Evolutionary conservation across 64 coral and sea anemone genomes (phyloP).

Genomic region (Actinia equina): DNA sequence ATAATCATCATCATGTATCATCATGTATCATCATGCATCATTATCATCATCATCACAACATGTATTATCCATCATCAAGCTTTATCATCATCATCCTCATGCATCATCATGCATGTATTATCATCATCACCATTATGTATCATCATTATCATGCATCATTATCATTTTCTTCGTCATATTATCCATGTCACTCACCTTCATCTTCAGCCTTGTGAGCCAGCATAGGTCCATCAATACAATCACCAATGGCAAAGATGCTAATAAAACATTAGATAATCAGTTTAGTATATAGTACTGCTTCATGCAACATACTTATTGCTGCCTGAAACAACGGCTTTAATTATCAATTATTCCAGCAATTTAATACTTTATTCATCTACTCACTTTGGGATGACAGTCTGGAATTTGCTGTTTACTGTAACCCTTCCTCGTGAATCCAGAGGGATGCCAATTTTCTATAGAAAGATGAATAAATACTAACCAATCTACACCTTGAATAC

Average conservation of each 20-base stretch:
- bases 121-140: no score
- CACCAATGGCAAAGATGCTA: slow-evolving; percentile 95
- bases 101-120: no score
- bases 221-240: slow-evolving; percentile 95
- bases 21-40: no score
- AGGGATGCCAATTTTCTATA: slow-evolving; percentile 90
- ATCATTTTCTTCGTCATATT: no score
- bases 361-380: background rate
- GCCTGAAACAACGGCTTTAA: background rate
- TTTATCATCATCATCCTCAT: no score
- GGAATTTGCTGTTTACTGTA: slow-evolving; percentile 87
- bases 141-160: no score
- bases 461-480: background rate
- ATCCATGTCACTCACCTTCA: slow-evolving; percentile 56
- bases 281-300: background rate
- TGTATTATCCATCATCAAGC: no score
- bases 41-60: no score
- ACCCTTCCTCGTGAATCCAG: slow-evolving; percentile 81
- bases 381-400: slow-evolving; percentile 85
- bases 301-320: background rate
- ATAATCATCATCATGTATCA: no score
- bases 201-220: slow-evolving; percentile 97
- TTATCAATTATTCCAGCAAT: background rate
- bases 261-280: background rate
- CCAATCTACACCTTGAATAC: no score